A percentile compares a stretch with the other conserved stretches of the same genome.
Evolutionary conservation across 2,797 vertebrate genomes (phyloP).

Genomic region (Xiphophorus birchmanni): DNA sequence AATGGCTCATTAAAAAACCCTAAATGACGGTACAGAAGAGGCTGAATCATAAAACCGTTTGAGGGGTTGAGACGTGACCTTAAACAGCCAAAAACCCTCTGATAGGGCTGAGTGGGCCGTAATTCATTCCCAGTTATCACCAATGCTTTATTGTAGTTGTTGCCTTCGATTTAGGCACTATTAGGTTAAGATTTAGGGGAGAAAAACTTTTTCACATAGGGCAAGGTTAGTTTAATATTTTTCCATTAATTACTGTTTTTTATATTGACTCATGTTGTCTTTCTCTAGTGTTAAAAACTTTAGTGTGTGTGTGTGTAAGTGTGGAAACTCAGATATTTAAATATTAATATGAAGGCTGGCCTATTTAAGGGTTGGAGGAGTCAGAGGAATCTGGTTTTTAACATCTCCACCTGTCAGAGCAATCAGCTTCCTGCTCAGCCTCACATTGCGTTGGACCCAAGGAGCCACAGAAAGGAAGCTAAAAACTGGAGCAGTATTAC

Average conservation of each 20-base stretch:
- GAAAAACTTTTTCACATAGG: neutral
- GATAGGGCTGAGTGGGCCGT: neutral
- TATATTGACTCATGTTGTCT: neutral
- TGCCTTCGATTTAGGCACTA: neutral
- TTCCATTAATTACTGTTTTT: neutral
- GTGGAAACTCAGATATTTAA: neutral
- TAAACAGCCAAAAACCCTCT: neutral
- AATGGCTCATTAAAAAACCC: neutral
- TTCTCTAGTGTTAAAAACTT: neutral
- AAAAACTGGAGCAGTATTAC: slow-evolving; percentile 21
- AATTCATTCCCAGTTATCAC: neutral
- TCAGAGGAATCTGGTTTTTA: slow-evolving; percentile 5
- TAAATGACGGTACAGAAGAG: neutral
- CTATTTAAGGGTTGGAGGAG: neutral
- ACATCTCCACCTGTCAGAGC: slow-evolving; percentile 9
- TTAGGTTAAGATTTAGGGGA: neutral
- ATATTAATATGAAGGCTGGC: neutral
- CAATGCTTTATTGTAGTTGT: neutral
- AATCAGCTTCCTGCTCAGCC: slow-evolving; percentile 26
- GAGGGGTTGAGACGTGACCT: neutral
- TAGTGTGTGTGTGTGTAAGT: neutral
- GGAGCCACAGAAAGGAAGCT: slow-evolving; percentile 22
- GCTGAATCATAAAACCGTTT: neutral
- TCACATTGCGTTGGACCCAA: slow-evolving; percentile 4
- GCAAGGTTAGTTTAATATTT: neutral